Base-by-base conservation (phyloP, 2,888 invertebrate genomes). In the Zelleria hepariella region DNA sequence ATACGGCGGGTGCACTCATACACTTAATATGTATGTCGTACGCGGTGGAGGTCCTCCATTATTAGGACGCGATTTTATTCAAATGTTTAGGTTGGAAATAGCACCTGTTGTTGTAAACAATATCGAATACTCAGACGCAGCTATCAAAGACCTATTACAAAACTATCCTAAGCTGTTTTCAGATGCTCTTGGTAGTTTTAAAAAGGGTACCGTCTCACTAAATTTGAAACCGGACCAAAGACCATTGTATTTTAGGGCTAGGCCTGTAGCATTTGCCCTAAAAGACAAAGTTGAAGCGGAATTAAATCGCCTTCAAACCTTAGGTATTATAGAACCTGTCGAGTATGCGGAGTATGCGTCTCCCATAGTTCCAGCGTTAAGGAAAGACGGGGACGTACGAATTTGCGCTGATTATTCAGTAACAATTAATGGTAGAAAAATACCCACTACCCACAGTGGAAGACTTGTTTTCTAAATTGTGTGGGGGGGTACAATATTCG, bases 11-110 rank as follows among this genome's bases (percentile, higher is more conserved):
- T 20, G 48, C 23, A 25, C 25, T 3, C 3, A 5, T 25, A 5
- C 4, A 15, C 15, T 54, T 2, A 26, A 54, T 54, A 53, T 61
- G 24, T 59, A 52, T 47, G 61, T 61, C 15, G 48, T 61, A 24
- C 58, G 47, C 10, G 52, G 8, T 24, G 59, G 56, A 52, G 62
- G 58, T 5, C 59, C 61, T 32, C 58, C 61, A 8, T 32, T 62
- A n/a, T 25, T 62, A 53, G 62, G 60, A 20, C 57, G 60, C 18
- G 58, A 62, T 20, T 62, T 62, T 32, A 62, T 62, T 18, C 4
- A 7, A 1, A 8, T 27, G 7, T 62, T 58, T 25, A 18, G 48
- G 5, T 23, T 58, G 18, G 32, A 59, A 48, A 15, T 60, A 15
- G 32, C 32, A 20, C 53, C 58, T 2, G n/a, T n/a, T n/a, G n/a